Evolutionary conservation across 2,888 invertebrate species (phyloP).

Genomic region (Perizoma flavofasciatum): DNA sequence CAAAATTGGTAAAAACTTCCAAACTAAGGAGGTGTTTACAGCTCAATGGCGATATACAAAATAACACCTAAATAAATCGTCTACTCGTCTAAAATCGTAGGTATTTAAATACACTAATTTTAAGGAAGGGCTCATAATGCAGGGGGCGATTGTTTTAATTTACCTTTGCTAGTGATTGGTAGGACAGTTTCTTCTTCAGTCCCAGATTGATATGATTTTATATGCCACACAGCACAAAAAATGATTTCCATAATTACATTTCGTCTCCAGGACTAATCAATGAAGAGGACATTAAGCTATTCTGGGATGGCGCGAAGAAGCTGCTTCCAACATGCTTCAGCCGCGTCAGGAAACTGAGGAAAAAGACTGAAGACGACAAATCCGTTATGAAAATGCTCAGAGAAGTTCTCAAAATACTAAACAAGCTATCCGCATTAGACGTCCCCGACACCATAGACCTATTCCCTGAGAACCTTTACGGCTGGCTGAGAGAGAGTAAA

Average conservation of each 20-base stretch:
- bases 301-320: conserved; percentile 92
- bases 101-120: too few species aligned
- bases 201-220: too few species aligned
- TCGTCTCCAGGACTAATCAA: conserved; percentile 64
- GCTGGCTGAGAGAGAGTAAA: conserved; percentile 84
- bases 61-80: too few species aligned
- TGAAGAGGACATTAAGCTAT: conserved; percentile 87
- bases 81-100: too few species aligned
- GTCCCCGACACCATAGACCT: conserved; percentile 86
- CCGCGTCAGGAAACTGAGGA: conserved; percentile 89
- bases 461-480: conserved; percentile 88
- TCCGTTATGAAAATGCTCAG: conserved; percentile 87
- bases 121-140: too few species aligned
- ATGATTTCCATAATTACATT: not conserved
- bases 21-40: too few species aligned
- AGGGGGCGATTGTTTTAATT: too few species aligned
- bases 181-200: too few species aligned
- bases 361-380: conserved; percentile 89
- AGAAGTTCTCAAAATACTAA: conserved; percentile 89
- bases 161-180: too few species aligned
- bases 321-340: conserved; percentile 90
- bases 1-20: too few species aligned
- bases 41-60: too few species aligned
- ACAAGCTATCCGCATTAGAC: conserved; percentile 85
- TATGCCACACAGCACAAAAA: too few species aligned